Evolutionary conservation across 1,140 invertebrate genomes (phyloP), one percentile per base, ranked within the genome.

Genomic region (Protaetia brevitarsis): DNA sequence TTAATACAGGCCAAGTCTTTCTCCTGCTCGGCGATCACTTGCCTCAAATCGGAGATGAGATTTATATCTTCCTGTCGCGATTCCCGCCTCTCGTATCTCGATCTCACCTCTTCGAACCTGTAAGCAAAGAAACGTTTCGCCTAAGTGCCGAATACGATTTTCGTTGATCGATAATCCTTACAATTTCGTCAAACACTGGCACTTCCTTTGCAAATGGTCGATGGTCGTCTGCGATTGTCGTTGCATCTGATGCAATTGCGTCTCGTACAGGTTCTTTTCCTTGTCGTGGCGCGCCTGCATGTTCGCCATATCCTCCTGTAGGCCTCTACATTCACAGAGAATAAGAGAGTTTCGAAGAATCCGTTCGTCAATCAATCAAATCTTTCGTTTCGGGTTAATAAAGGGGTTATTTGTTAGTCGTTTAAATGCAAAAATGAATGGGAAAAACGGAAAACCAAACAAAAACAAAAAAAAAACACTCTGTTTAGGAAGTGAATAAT

Each of bases 91-190:
- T 84, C 82, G 64, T 84, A 83, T 8, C 81, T 76, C 73, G 79
- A 77, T 64, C 82, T 75, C 68, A 82, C 82, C 72, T 84, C 82
- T 72, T 84, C 82, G 68, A 84, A 82, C 51, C 82, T 84, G n/a
- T n/a, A n/a, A n/a, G 61, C 6, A 66, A 74, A 58, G 37, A 34
- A 34, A n/a, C n/a, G 7, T 34, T n/a, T 7, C 7, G 23, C 45
- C 30, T 7, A 23, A 5, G 13, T 26, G 30, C 2, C 28, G 21
- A n/a, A 34, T 60, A 19, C n/a, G n/a, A n/a, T n/a, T n/a, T n/a
- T 23, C 30, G 6, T 31, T n/a, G 57, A 13, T 63, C 8, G 60
- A 7, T 51, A 59, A 3, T 66, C 81, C 82, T 82, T 78, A 83
- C 81, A 84, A 71, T 76, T 83, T 83, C 11, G 82, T 82, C 36